These are phyloP conservation scores for Trematocara caparti DNA, from an alignment of 2,797 vertebrate species.

Conservation along the genomic window DNA sequence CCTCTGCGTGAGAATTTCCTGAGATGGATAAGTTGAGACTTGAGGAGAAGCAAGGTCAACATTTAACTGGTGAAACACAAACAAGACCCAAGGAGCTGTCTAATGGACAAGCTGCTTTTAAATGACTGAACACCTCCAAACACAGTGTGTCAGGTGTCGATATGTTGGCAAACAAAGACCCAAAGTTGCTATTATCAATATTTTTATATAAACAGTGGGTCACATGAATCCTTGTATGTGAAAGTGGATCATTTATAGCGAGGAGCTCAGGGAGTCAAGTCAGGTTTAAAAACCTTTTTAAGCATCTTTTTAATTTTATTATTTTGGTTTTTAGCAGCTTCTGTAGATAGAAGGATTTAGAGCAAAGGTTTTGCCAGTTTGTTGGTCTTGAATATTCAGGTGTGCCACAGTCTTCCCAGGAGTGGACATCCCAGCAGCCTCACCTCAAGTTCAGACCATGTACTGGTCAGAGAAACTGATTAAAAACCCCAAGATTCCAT, in stretches of 20 bases:
- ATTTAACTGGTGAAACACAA: conserved; percentile 43
- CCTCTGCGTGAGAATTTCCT: conserved; percentile 48
- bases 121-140: neutral
- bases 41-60: conserved; percentile 40
- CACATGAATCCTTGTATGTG: neutral
- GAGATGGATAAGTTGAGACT: conserved; percentile 48
- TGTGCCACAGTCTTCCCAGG: neutral
- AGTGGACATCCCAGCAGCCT: neutral
- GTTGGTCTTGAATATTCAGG: neutral
- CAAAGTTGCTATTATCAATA: neutral
- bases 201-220: neutral
- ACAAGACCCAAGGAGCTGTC: neutral
- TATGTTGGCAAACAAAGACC: neutral
- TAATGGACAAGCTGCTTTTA: neutral
- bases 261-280: neutral
- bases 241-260: neutral
- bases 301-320: neutral
- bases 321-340: neutral
- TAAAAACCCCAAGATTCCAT: rapidly evolving
- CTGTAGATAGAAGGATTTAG: neutral
- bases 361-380: neutral
- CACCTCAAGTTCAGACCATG: neutral
- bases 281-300: neutral
- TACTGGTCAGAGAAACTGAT: neutral
- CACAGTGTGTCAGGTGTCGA: neutral